A percentile compares a stretch with the other conserved stretches of the same genome.
Evolutionary conservation across 2,113 vertebrate species (phyloP).

Genomic region (Mirza zaza): DNA sequence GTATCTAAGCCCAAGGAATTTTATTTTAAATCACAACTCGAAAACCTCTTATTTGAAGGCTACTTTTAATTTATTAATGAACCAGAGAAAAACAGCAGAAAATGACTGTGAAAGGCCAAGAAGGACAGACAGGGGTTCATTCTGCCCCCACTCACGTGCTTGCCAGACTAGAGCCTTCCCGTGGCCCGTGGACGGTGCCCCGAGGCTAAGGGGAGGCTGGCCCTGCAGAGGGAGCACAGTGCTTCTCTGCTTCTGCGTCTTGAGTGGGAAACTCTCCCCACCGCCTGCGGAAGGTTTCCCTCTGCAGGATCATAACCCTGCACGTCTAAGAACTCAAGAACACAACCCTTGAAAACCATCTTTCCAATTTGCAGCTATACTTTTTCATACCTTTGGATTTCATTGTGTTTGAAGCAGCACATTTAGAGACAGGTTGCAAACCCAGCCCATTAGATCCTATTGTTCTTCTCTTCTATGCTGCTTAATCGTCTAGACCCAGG

Average conservation of each 20-base stretch:
- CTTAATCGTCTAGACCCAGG: background rate
- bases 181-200: background rate
- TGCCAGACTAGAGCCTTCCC: background rate
- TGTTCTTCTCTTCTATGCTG: constrained; percentile 43
- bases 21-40: constrained; percentile 64
- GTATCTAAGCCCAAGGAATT: background rate
- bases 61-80: constrained; percentile 68
- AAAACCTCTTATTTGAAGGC: constrained; percentile 57
- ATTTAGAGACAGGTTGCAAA: constrained; percentile 3
- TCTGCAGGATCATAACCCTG: background rate
- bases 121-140: constrained; percentile 3
- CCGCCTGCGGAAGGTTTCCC: background rate
- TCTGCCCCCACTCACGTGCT: background rate
- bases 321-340: background rate
- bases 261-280: background rate
- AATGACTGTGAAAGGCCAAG: constrained; percentile 43
- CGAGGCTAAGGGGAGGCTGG: background rate
- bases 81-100: constrained; percentile 62
- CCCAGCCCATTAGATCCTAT: background rate
- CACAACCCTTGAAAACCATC: background rate
- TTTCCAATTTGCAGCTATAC: background rate
- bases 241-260: background rate
- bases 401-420: background rate
- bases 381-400: constrained; percentile 51
- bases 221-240: background rate